Evolutionary conservation across 2,888 invertebrate species (phyloP).

Genomic region (Cataglyphis albicans): DNA sequence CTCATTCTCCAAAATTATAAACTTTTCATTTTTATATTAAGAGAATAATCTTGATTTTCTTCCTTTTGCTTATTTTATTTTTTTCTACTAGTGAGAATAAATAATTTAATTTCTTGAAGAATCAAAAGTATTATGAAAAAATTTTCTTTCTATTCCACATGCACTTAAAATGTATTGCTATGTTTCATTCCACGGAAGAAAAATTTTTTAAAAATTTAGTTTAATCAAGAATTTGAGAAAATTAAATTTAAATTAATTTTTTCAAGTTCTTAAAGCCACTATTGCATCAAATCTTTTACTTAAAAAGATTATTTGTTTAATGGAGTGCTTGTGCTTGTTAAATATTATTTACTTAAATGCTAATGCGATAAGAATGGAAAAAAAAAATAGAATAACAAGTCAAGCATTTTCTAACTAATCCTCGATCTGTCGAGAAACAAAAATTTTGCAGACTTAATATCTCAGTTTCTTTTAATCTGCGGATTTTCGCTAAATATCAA

Average conservation of each 20-base stretch:
- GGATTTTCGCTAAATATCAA: not conserved
- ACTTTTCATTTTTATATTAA: constrained; percentile 13
- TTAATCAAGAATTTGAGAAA: constrained; percentile 30
- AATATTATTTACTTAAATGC: not conserved
- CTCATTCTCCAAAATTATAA: not conserved
- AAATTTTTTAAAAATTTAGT: not conserved
- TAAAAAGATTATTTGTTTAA: constrained; percentile 2
- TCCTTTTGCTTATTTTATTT: not conserved
- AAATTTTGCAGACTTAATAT: not conserved
- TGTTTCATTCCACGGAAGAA: not conserved
- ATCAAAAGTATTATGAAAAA: not conserved
- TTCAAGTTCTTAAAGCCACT: constrained; percentile 8
- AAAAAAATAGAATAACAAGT: not conserved
- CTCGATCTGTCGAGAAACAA: not conserved
- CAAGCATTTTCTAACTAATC: not conserved
- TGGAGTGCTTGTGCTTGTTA: constrained; percentile 6
- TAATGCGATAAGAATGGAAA: not conserved
- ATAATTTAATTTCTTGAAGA: not conserved
- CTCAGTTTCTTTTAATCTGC: not conserved
- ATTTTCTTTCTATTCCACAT: not conserved
- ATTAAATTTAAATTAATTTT: constrained; percentile 25
- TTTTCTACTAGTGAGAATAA: not conserved
- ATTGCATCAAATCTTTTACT: constrained; percentile 15
- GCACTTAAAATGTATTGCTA: constrained; percentile 16
- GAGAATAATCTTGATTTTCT: not conserved